Evolutionary conservation across 1,140 invertebrate species (phyloP).

Genomic region (Drosophila lowei): DNA sequence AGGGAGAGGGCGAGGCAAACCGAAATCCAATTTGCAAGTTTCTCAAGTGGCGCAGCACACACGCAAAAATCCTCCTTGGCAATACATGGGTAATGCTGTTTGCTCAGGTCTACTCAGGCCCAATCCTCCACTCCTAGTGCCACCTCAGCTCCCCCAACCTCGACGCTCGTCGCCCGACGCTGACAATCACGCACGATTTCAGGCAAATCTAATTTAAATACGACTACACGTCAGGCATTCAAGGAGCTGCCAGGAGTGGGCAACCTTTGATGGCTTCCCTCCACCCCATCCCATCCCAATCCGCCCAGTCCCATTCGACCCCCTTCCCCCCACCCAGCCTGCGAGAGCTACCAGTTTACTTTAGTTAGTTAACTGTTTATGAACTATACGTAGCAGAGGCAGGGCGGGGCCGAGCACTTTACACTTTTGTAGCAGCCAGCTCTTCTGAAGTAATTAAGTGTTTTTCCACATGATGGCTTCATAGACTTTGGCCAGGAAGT

Average conservation of each 20-base stretch:
- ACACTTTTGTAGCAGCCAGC: slow-evolving; percentile 74
- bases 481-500: slow-evolving; percentile 57
- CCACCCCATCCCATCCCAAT: not conserved
- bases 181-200: slow-evolving; percentile 81
- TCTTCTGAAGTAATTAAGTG: slow-evolving; percentile 81
- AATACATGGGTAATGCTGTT: slow-evolving; percentile 57
- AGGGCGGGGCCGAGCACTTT: slow-evolving; percentile 71
- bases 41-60: slow-evolving; percentile 66
- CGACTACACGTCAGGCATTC: slow-evolving; percentile 66
- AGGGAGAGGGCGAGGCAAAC: slow-evolving; percentile 29
- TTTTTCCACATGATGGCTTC: slow-evolving; percentile 81
- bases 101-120: slow-evolving; percentile 40
- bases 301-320: not conserved
- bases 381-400: slow-evolving; percentile 28
- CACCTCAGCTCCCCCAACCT: not conserved
- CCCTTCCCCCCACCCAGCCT: not conserved
- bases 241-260: slow-evolving; percentile 11
- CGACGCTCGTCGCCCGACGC: slow-evolving; percentile 3
- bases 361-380: slow-evolving; percentile 81
- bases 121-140: slow-evolving; percentile 5
- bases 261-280: slow-evolving; percentile 70
- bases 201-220: slow-evolving; percentile 81
- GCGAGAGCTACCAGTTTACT: slow-evolving; percentile 53
- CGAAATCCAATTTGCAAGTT: slow-evolving; percentile 80
- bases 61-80: slow-evolving; percentile 45